These are phyloP conservation scores for Leptopilina boulardi DNA, from an alignment of 1,140 invertebrate species.

Conservation along the genomic window DNA sequence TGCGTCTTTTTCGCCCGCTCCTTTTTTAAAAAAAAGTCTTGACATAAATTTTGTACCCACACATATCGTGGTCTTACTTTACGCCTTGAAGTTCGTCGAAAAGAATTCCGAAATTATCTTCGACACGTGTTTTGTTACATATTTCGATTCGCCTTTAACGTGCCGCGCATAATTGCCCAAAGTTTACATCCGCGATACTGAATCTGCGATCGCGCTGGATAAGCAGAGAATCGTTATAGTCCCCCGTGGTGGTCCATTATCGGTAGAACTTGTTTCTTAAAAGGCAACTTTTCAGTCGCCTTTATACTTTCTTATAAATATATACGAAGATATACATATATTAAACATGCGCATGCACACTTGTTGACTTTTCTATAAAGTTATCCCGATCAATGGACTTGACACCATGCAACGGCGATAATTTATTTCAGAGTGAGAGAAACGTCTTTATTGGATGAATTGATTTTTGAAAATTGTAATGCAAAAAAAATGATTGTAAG, in stretches of 20 bases:
- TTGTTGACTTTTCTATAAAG: too few species aligned
- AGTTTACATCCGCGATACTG: constrained; percentile 54
- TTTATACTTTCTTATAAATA: neutral
- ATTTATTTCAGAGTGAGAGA: neutral
- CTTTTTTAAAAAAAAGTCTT: constrained; percentile 58
- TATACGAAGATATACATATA: too few species aligned
- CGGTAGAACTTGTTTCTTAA: neutral
- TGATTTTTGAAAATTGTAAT: neutral
- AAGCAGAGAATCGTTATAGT: constrained; percentile 21
- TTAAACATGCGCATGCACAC: too few species aligned
- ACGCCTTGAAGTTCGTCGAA: constrained; percentile 38
- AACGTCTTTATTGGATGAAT: constrained; percentile 3
- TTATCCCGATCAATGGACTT: neutral
- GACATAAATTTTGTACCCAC: constrained; percentile 62
- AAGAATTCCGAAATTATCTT: constrained; percentile 63
- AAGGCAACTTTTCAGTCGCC: neutral
- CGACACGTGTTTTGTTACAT: constrained; percentile 65
- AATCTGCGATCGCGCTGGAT: constrained; percentile 56
- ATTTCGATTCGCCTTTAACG: constrained; percentile 53
- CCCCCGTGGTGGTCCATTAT: neutral
- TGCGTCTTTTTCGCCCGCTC: constrained; percentile 31
- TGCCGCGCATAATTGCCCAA: constrained; percentile 53
- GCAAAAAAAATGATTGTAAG: too few species aligned
- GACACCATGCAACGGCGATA: neutral
- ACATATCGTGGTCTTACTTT: constrained; percentile 46